phyloP scores from a whole-genome alignment of 1,140 invertebrate genomes.

The Phortica variegata region DNA sequence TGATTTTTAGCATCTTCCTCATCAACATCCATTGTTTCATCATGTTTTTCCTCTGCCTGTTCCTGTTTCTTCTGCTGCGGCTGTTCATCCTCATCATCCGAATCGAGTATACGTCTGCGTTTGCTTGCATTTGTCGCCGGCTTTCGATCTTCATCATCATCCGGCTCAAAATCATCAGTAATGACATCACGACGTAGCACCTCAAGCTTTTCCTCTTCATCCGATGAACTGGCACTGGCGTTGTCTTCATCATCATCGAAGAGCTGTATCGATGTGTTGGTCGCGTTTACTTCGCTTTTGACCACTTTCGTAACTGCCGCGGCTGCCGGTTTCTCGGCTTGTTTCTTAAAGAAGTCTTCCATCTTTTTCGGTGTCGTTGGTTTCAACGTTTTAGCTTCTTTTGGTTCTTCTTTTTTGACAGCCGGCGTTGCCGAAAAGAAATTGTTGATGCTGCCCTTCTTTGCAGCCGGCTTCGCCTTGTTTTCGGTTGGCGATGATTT shows the following conservation, averaged over 20 bases:
- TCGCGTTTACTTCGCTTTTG: slow-evolving; percentile 19
- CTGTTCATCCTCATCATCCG: slow-evolving; percentile 43
- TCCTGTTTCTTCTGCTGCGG: slow-evolving; percentile 11
- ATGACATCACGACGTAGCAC: slow-evolving; percentile 38
- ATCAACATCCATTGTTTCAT: slow-evolving; percentile 23
- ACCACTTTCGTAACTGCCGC: neutral
- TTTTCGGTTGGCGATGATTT: slow-evolving; percentile 4
- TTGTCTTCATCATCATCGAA: slow-evolving; percentile 32
- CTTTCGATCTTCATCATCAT: slow-evolving; percentile 14
- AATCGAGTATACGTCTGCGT: slow-evolving; percentile 44
- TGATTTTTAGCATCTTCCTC: slow-evolving; percentile 6
- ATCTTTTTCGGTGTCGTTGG: slow-evolving; percentile 27
- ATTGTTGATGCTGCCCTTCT: slow-evolving; percentile 39
- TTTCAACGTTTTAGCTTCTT: slow-evolving; percentile 31
- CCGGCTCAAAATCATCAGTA: slow-evolving; percentile 26
- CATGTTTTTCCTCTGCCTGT: slow-evolving; percentile 8
- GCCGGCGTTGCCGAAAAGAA: slow-evolving; percentile 33
- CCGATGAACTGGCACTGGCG: slow-evolving; percentile 41
- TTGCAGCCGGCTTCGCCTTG: slow-evolving; percentile 7
- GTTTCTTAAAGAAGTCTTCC: slow-evolving; percentile 45
- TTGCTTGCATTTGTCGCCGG: slow-evolving; percentile 17
- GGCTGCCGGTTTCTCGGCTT: slow-evolving; percentile 16
- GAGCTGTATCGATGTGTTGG: slow-evolving; percentile 40
- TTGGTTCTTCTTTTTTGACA: slow-evolving; percentile 16
- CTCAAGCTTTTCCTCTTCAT: slow-evolving; percentile 48